phyloP scores from a whole-genome alignment of 2,888 invertebrate species.

The Cosmopolites sordidus region DNA sequence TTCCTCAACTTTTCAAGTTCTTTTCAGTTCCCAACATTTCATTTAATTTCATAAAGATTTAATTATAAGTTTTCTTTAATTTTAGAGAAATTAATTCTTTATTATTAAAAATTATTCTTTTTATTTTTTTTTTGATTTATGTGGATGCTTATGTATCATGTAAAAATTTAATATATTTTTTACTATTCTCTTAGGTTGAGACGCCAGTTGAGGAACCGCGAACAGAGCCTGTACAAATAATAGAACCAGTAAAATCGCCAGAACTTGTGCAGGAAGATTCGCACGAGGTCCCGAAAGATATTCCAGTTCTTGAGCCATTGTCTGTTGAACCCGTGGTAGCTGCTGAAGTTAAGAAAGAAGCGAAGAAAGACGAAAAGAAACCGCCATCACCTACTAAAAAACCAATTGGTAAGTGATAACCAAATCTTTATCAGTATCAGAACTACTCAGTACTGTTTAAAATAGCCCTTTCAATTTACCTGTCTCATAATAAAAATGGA shows the following conservation, averaged over 20 bases:
- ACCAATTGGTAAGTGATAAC: slow-evolving; percentile 13
- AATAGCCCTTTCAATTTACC: no score
- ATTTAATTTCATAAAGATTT: no score
- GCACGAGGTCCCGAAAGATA: slow-evolving; percentile 8
- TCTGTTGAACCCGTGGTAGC: slow-evolving; percentile 16
- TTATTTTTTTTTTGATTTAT: no score
- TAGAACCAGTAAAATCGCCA: slow-evolving; percentile 3
- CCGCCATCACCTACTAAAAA: slow-evolving; percentile 20
- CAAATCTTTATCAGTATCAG: no score
- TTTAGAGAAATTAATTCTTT: no score
- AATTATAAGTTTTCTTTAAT: no score
- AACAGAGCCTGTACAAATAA: not conserved
- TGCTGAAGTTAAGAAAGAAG: slow-evolving; percentile 13
- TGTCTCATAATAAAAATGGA: no score
- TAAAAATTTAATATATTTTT: not conserved
- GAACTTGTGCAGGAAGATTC: not conserved
- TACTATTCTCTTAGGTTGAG: slow-evolving; percentile 2
- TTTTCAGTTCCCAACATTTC: no score
- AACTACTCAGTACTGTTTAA: no score
- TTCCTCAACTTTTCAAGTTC: no score
- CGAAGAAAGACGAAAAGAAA: slow-evolving; percentile 30
- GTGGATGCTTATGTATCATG: not conserved
- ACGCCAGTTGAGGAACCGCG: slow-evolving; percentile 17
- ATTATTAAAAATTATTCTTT: no score
- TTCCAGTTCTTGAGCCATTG: slow-evolving; percentile 11